Evolutionary conservation across 2,888 invertebrate species (phyloP), one percentile per base, ranked within the genome.

Genomic region (Mesoligia furuncula): DNA sequence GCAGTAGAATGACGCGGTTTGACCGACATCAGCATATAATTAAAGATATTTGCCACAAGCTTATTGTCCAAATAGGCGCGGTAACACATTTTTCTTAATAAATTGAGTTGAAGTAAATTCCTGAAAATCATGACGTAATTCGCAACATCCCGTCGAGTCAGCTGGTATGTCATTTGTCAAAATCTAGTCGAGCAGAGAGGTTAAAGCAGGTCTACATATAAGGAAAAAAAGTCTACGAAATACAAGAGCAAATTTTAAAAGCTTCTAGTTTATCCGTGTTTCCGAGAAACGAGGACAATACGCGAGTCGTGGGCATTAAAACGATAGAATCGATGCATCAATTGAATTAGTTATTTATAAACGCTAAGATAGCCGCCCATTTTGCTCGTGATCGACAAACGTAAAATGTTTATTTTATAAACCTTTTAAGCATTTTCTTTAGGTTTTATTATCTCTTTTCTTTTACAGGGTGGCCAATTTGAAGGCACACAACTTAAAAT

Each of bases 361-460:
- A 66, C 72, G 65, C 69, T 81, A 79, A 80, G 83, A 84, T 84
- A 59, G 48, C 31, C 64, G 15, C 69, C 68, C 27, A 73, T 67
- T 54, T 75, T 80, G 27, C 39, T 81, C 84, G 81, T 84, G 86
- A 84, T 84, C 77, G 72, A 79, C 45, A 79, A 84, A 78, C 88
- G 85, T 89, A 84, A 39, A 80, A 72, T 82, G 86, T 87, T 78
- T 86, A 83, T 78, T 85, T 86, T 79, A 77, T 80, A 83, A 86
- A 83, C 74, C 82, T 82, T 85, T 82, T 80, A 72, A 66, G 67
- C 9, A 17, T 72, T 45, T 48, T 66, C 51, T 54, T 62, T 57
- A 51, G 27, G 17, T 73, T 61, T 45, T 64, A 36, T 72, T 74
- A 31, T 71, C 2, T 0, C 24, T 65, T 48, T 72, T 69, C 20